Percentiles rank a stretch among this genome's conserved stretches.
phyloP scores from a whole-genome alignment of 1,140 invertebrate species.

The Hirudo medicinalis region DNA sequence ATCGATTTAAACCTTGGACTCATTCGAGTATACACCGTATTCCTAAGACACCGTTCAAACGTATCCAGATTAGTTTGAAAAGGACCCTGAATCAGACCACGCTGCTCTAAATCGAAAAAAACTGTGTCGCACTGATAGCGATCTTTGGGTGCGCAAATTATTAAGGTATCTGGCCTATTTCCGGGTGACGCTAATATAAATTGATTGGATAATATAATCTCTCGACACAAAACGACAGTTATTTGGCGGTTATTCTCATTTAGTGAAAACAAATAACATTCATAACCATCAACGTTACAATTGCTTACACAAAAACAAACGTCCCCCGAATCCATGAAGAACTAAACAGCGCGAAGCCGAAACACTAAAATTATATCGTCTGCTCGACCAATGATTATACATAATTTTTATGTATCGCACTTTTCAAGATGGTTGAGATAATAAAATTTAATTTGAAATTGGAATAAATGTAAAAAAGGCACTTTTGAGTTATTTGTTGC shows the following conservation, averaged over 20 bases:
- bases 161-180: neutral
- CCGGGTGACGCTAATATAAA: neutral
- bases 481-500: too few relatives aligned
- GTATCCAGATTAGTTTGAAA: neutral
- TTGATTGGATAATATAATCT: neutral
- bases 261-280: too few relatives aligned
- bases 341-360: too few relatives aligned
- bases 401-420: too few relatives aligned
- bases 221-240: neutral
- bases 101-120: neutral
- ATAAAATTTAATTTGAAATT: too few relatives aligned
- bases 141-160: neutral
- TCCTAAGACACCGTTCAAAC: constrained; percentile 1
- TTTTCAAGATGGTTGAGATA: too few relatives aligned
- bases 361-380: too few relatives aligned
- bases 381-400: too few relatives aligned
- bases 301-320: too few relatives aligned
- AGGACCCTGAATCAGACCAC: neutral
- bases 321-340: too few relatives aligned
- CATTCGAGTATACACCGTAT: neutral
- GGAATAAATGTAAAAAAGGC: too few relatives aligned
- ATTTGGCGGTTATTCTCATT: neutral
- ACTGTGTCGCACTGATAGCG: neutral
- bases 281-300: too few relatives aligned
- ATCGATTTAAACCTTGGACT: neutral